Conservation (phyloP, 2,888 invertebrate species). For the Sinohyriopsis cumingii region DNA sequence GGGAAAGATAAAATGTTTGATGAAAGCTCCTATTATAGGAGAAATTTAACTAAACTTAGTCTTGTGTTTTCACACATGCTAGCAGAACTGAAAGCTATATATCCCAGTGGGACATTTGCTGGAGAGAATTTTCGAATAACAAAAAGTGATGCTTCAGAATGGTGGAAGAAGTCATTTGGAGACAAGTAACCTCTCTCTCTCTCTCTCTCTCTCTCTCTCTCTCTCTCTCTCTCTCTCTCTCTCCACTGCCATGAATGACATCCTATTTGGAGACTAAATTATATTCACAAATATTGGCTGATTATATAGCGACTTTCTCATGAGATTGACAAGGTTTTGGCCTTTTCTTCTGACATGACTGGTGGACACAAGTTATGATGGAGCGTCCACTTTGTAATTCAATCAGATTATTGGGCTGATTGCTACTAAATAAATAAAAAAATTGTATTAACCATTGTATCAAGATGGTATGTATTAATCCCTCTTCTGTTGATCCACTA, state of each 20-base stretch:
- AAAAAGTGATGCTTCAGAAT: slow-evolving; percentile 98
- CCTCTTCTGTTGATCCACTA: no score
- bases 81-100: slow-evolving; percentile 98
- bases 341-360: no score
- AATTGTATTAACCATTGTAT: no score
- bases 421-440: no score
- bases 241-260: background rate
- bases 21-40: slow-evolving; percentile 92
- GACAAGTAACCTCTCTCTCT: slow-evolving; percentile 82
- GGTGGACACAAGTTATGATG: no score
- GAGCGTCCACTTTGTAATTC: no score
- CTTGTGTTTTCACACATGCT: slow-evolving; percentile 99
- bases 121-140: slow-evolving; percentile 99
- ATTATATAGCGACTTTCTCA: no score
- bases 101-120: slow-evolving; percentile 95
- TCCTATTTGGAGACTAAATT: no score
- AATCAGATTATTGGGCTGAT: no score
- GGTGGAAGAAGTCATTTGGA: slow-evolving; percentile 96
- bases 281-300: no score
- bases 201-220: slow-evolving; percentile 22
- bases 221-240: slow-evolving; percentile 9
- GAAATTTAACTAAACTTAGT: slow-evolving; percentile 97
- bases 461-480: no score
- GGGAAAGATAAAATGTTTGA: slow-evolving; percentile 99
- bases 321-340: no score